Conservation (phyloP, 2,113 vertebrate genomes). For the Hippocampus mohnikei region DNA sequence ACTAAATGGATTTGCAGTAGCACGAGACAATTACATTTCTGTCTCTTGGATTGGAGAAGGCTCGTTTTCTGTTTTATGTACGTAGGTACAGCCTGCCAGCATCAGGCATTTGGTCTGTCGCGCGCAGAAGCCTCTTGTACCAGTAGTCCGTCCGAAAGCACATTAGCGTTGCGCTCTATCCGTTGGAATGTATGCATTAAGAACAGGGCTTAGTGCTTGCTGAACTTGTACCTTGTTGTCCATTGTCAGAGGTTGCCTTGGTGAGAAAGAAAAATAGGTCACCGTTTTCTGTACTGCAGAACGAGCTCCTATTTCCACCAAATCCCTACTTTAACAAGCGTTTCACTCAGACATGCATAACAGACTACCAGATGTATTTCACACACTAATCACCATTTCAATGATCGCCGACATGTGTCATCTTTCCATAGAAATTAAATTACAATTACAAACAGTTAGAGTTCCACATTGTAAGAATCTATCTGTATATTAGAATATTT, state of each 20-base stretch:
- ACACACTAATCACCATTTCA: neutral
- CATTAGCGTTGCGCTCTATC: conserved; percentile 49
- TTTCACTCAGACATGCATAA: conserved; percentile 16
- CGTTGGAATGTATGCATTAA: conserved; percentile 68
- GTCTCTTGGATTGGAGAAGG: neutral
- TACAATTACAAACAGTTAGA: neutral
- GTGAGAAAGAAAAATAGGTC: conserved; percentile 68
- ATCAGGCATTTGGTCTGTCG: conserved; percentile 21
- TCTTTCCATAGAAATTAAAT: neutral
- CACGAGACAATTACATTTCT: too few relatives aligned
- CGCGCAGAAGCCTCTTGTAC: conserved; percentile 58
- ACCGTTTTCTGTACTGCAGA: conserved; percentile 48
- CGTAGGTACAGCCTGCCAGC: conserved; percentile 2
- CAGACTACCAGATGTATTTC: neutral
- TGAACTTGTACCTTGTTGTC: conserved; percentile 60
- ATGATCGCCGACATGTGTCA: neutral
- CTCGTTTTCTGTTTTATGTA: conserved; percentile 5
- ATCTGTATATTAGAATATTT: neutral
- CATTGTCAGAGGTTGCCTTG: conserved; percentile 50
- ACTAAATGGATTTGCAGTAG: neutral
- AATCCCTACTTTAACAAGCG: conserved; percentile 32
- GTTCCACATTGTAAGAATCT: neutral
- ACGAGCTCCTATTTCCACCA: conserved; percentile 53
- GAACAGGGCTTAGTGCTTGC: conserved; percentile 63
- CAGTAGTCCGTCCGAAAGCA: conserved; percentile 57